phyloP scores from a whole-genome alignment of 2,113 vertebrate species.

The Cinclus mexicanus region DNA sequence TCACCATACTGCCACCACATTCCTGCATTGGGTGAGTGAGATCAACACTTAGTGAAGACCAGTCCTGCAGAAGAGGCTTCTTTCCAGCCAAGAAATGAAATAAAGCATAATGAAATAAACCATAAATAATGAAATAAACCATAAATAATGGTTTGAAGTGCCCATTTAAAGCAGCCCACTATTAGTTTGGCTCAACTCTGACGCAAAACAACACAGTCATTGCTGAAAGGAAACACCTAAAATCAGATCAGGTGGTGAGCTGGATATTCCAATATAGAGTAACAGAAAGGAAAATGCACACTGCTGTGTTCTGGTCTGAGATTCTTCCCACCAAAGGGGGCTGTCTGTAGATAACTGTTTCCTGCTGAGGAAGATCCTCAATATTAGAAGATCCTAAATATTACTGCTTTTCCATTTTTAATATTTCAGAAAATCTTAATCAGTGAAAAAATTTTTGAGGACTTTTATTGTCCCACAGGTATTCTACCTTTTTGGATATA shows the following conservation, averaged over 20 bases:
- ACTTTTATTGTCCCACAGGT: not conserved
- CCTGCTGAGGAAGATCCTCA: not conserved
- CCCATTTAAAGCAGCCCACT: not conserved
- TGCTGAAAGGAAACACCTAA: not conserved
- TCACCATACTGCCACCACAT: not conserved
- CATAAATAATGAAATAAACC: no score
- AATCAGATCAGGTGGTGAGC: not conserved
- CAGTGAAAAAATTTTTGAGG: not conserved
- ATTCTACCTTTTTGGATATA: not conserved
- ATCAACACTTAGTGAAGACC: not conserved
- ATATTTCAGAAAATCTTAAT: not conserved
- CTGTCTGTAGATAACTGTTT: slow-evolving; percentile 8
- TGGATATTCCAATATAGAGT: fast-evolving
- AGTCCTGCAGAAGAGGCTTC: not conserved
- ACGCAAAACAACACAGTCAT: not conserved
- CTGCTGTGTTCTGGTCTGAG: not conserved
- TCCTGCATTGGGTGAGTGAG: not conserved
- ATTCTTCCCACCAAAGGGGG: not conserved
- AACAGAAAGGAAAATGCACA: not conserved
- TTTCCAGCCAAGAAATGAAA: not conserved
- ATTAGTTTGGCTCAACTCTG: not conserved
- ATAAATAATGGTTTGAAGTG: not conserved
- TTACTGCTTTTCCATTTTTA: not conserved
- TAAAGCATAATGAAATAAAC: no score
- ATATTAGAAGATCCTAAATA: not conserved